Conservation (phyloP, 2,113 vertebrate species). For the Thymallus thymallus region DNA sequence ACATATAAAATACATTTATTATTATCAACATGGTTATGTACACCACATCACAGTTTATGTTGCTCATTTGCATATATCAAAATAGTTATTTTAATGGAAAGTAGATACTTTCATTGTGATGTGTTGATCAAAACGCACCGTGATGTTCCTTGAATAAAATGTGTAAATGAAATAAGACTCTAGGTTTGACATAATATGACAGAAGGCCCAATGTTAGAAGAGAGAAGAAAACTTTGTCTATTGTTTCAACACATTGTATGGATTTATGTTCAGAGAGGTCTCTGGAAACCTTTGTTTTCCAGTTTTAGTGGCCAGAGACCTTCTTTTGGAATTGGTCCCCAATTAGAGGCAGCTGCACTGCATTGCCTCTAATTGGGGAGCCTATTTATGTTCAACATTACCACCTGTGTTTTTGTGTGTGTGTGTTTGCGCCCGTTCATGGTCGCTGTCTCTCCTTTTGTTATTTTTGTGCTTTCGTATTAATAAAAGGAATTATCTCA, state of each 20-base stretch:
- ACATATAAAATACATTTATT: conserved; percentile 55
- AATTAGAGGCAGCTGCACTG: no score
- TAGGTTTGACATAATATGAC: neutral
- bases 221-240: neutral
- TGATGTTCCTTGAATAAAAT: neutral
- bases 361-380: no score
- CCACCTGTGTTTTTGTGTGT: no score
- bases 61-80: neutral
- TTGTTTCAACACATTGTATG: conserved; percentile 6
- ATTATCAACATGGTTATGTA: conserved; percentile 58
- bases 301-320: no score
- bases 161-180: conserved; percentile 12
- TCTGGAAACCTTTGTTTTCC: no score
- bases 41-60: conserved; percentile 29
- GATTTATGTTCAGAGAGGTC: no score
- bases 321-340: no score
- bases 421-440: no score
- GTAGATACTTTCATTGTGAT: neutral
- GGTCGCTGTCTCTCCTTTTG: no score
- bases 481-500: no score
- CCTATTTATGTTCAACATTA: no score
- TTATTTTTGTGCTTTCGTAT: no score
- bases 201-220: conserved; percentile 11
- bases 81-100: neutral
- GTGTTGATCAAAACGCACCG: neutral